Evolutionary conservation across 2,113 vertebrate species (phyloP).

Genomic region (Lanius ludovicianus): DNA sequence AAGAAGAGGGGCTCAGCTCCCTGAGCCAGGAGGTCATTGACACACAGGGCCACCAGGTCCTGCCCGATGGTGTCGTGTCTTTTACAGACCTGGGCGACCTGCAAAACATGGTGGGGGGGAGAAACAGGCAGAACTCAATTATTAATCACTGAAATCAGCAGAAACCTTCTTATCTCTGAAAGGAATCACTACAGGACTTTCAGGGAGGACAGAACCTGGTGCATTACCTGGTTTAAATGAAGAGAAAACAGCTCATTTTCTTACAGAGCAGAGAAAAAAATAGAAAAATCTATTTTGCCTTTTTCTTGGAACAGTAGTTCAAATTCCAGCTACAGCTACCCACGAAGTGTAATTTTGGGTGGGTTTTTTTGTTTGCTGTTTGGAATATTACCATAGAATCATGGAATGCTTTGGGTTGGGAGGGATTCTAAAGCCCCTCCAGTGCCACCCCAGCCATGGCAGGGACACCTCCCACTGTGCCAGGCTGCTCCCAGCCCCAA

Average conservation of each 20-base stretch:
- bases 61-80: slow-evolving; percentile 79
- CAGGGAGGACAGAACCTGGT: neutral
- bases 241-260: neutral
- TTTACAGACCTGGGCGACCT: slow-evolving; percentile 83
- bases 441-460: neutral
- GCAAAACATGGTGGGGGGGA: neutral
- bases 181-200: neutral
- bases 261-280: neutral
- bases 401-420: neutral
- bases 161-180: neutral
- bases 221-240: neutral
- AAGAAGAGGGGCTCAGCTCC: slow-evolving; percentile 92
- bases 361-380: neutral
- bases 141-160: neutral
- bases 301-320: neutral
- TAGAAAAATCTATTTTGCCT: neutral
- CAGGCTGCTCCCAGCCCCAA: neutral
- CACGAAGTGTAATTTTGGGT: neutral
- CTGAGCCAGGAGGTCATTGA: slow-evolving; percentile 85
- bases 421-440: rapidly evolving
- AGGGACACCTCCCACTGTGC: neutral
- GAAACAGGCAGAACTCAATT: neutral
- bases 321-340: neutral
- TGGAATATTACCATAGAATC: neutral
- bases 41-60: slow-evolving; percentile 87